Base-by-base conservation (phyloP, 2,797 vertebrate genomes). In the Sebastolobus altivelis region DNA sequence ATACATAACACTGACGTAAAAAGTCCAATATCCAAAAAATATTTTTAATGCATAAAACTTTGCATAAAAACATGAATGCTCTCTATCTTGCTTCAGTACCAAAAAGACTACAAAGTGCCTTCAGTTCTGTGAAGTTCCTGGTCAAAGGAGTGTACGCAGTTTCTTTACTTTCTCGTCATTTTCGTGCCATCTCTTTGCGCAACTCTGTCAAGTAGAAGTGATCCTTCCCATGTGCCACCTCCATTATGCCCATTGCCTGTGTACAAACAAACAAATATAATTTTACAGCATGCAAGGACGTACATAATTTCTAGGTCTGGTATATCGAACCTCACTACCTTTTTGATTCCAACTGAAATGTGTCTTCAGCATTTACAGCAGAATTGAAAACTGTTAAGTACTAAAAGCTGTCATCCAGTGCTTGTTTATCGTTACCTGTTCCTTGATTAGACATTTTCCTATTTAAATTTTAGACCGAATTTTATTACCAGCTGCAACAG, bases 241-340 rank as follows among this genome's bases (percentile, higher is more conserved):
- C 97, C 98, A 99, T 99, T 91, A 99, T 98, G 65, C 95, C 95
- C 62, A 97, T 89, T 40, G 97, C 98, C 98, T 99, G 91, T 59
- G 70, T 12, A 85, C 18, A 90, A 20, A 85, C 31, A 87, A 54
- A 81, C n/a, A 81, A 13, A 69, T 3, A 18, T 1, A 4, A 18
- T 33, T 33, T 65, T 9, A 12, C 5, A 27, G 6, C 18, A 58
- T n/a, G 18, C 4, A 52, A 27, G 6, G 1, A 46, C 9, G 37
- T 37, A 25, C 6, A 22, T 38, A 12, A 68, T 56, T 33, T 77
- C 33, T 31, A 5, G 1, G 2, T 31, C 18, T 54, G 40, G 6
- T 54, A 20, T 37, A 62, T n/a, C 1, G 1, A 67, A 38, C 38
- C 10, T 65, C n/a, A 22, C 27, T 35, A 4, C 9, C 9, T 20